Conservation (phyloP, 2,888 invertebrate species). For the Eulithis prunata region DNA sequence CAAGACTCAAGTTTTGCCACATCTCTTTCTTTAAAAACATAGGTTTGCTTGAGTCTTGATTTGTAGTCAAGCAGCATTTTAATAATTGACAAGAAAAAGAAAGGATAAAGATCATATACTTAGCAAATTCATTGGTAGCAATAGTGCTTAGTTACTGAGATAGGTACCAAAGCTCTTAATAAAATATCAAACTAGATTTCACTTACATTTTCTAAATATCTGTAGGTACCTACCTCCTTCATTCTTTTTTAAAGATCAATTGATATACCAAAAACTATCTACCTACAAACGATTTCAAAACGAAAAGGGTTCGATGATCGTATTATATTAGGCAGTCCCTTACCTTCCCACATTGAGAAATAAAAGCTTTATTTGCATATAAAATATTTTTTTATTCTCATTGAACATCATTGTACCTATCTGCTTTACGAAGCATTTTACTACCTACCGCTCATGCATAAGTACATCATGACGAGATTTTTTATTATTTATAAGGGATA, state of each 20-base stretch:
- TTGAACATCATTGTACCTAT: slow-evolving; percentile 8
- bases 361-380: slow-evolving; percentile 26
- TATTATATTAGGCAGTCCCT: slow-evolving; percentile 17
- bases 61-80: too few species aligned
- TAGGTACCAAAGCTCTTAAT: too few species aligned
- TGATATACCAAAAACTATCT: not conserved
- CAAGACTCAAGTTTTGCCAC: not conserved
- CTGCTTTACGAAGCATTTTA: slow-evolving; percentile 13
- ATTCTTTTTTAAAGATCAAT: not conserved
- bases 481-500: slow-evolving; percentile 7
- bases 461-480: slow-evolving; percentile 14
- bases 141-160: too few species aligned
- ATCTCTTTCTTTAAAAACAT: too few species aligned
- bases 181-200: too few species aligned
- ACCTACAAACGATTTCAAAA: slow-evolving; percentile 7
- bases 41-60: too few species aligned
- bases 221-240: not conserved
- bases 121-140: too few species aligned
- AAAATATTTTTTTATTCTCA: slow-evolving; percentile 27
- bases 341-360: slow-evolving; percentile 82
- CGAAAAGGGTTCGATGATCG: slow-evolving; percentile 53
- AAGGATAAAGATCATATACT: too few species aligned
- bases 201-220: too few species aligned
- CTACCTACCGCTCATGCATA: not conserved
- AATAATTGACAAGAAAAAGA: too few species aligned